A percentile compares a stretch with the other conserved stretches of the same genome.
Evolutionary conservation across 2,113 vertebrate genomes (phyloP).

Genomic region (Triplophysa rosa): DNA sequence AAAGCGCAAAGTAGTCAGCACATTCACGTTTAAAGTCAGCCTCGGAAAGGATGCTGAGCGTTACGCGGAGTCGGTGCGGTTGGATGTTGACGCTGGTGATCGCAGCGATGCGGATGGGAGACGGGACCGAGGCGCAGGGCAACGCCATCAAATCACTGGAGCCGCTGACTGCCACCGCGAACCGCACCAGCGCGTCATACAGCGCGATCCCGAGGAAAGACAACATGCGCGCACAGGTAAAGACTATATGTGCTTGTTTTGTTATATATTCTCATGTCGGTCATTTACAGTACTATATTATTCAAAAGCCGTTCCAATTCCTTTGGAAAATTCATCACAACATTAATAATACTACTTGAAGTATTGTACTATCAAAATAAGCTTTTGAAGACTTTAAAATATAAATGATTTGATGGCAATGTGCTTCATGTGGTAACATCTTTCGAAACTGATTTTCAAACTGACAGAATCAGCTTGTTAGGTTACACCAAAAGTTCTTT

Average conservation of each 20-base stretch:
- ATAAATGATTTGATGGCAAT: too few relatives aligned
- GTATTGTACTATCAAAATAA: too few relatives aligned
- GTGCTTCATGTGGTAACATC: too few relatives aligned
- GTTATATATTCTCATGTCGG: not conserved
- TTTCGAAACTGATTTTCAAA: too few relatives aligned
- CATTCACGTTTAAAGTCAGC: conserved; percentile 23
- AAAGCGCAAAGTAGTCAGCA: not conserved
- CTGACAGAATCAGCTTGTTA: too few relatives aligned
- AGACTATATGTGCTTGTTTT: conserved; percentile 35
- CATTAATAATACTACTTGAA: too few relatives aligned
- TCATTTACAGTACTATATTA: not conserved
- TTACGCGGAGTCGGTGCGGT: conserved; percentile 79
- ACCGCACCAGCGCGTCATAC: conserved; percentile 78
- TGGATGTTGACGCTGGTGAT: conserved; percentile 82
- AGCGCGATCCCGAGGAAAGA: conserved; percentile 83
- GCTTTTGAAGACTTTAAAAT: too few relatives aligned
- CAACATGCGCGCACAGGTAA: conserved; percentile 85
- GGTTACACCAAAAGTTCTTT: too few relatives aligned
- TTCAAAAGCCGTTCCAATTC: too few relatives aligned
- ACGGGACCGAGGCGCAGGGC: conserved; percentile 82
- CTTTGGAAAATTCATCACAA: too few relatives aligned
- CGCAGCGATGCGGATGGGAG: conserved; percentile 82
- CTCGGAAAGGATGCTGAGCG: conserved; percentile 74
- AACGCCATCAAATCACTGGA: conserved; percentile 94
- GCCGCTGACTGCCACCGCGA: conserved; percentile 78